Percentiles rank a stretch among this genome's conserved stretches.
phyloP scores from a whole-genome alignment of 2,888 invertebrate genomes.

The Phalera bucephala region DNA sequence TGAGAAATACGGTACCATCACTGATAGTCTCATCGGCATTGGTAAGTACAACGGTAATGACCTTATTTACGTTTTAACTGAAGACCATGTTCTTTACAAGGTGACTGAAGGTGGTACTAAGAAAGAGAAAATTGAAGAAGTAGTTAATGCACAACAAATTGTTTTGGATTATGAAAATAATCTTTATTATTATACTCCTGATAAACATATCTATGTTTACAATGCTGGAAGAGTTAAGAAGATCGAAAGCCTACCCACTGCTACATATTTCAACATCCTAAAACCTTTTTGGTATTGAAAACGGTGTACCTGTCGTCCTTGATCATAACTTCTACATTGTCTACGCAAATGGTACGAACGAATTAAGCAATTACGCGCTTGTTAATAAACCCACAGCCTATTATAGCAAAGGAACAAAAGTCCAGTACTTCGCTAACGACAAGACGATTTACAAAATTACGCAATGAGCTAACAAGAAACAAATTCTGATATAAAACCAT shows the following conservation, averaged over 20 bases:
- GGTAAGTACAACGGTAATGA: constrained; percentile 47
- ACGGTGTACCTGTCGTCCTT: constrained; percentile 34
- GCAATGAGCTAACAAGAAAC: too few relatives aligned
- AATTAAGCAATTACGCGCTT: constrained; percentile 30
- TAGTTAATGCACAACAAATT: constrained; percentile 45
- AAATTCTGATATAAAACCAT: too few relatives aligned
- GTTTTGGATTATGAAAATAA: constrained; percentile 48
- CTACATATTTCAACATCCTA: constrained; percentile 31
- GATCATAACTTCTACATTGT: constrained; percentile 39
- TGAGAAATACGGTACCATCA: constrained; percentile 33
- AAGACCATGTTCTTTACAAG: constrained; percentile 22
- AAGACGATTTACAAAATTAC: constrained; percentile 58
- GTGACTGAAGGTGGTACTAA: constrained; percentile 42
- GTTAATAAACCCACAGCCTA: constrained; percentile 26
- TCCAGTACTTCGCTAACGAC: constrained; percentile 49
- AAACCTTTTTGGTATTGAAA: constrained; percentile 41
- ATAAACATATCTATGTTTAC: constrained; percentile 40
- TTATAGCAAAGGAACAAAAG: constrained; percentile 38
- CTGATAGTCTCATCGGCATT: constrained; percentile 47
- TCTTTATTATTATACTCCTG: constrained; percentile 42
- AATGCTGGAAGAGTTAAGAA: constrained; percentile 33
- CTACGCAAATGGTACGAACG: constrained; percentile 41
- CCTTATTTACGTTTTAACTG: constrained; percentile 52
- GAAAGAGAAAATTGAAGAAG: constrained; percentile 1
- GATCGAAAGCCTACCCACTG: constrained; percentile 42